Conservation (phyloP, 2,797 vertebrate genomes). For the Xenentodon cancila region DNA sequence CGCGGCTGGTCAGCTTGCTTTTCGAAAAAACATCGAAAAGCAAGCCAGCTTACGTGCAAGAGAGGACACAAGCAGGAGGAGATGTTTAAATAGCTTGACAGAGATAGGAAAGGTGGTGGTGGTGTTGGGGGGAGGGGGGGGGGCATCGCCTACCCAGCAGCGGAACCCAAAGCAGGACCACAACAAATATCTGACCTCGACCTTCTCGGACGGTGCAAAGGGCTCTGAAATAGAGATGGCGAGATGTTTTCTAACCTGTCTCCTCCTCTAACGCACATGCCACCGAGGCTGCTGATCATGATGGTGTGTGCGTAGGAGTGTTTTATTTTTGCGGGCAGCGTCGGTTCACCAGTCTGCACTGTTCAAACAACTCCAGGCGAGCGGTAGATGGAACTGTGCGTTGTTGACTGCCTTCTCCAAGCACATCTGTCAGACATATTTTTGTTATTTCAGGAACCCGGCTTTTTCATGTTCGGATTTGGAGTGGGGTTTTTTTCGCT, state of each 20-base stretch:
- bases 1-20: constrained; percentile 16
- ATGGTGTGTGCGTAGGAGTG: constrained; percentile 74
- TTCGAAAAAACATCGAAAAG: constrained; percentile 25
- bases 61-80: constrained; percentile 19
- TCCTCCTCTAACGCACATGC: constrained; percentile 60
- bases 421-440: constrained; percentile 14
- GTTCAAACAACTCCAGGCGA: constrained; percentile 67
- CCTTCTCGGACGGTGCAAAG: constrained; percentile 46
- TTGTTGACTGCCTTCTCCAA: constrained; percentile 21
- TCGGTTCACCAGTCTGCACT: constrained; percentile 43
- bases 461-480: neutral
- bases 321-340: constrained; percentile 55
- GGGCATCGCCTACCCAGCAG: too few species aligned
- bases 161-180: constrained; percentile 17
- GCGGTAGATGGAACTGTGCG: constrained; percentile 48
- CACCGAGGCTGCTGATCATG: constrained; percentile 53
- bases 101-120: neutral
- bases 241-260: constrained; percentile 55
- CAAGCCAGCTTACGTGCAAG: constrained; percentile 15
- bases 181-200: constrained; percentile 63
- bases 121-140: too few species aligned
- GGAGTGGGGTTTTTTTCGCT: constrained; percentile 4
- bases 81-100: constrained; percentile 14
- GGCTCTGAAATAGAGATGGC: constrained; percentile 62
- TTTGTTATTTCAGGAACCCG: neutral